Evolutionary conservation across 2,888 invertebrate species (phyloP).

Genomic region (Pteria penguin): DNA sequence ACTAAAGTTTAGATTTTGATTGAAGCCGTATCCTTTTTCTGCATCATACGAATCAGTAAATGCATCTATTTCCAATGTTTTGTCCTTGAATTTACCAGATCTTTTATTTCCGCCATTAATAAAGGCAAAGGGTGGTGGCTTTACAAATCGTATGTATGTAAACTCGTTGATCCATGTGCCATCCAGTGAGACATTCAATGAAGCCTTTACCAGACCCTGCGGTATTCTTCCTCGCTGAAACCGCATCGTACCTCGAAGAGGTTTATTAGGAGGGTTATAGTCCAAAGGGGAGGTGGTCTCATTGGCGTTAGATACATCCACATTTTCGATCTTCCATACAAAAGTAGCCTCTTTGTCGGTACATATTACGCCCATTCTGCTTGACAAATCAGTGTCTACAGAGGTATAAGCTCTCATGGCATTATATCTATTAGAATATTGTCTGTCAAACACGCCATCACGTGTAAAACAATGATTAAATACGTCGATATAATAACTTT

Average conservation of each 20-base stretch:
- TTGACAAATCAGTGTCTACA: conserved; percentile 52
- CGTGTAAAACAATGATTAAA: conserved; percentile 33
- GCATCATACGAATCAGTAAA: conserved; percentile 50
- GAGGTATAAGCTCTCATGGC: conserved; percentile 51
- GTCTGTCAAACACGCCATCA: conserved; percentile 54
- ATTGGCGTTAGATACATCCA: not conserved
- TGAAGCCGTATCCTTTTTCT: conserved; percentile 34
- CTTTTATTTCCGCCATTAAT: conserved; percentile 52
- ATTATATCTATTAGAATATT: conserved; percentile 46
- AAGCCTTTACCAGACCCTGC: conserved; percentile 37
- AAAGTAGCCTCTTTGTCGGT: conserved; percentile 41
- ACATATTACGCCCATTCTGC: conserved; percentile 46
- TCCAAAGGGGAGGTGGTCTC: conserved; percentile 19
- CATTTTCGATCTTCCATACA: conserved; percentile 40
- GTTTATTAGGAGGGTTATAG: conserved; percentile 20
- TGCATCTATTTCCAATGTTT: conserved; percentile 44
- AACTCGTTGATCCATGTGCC: conserved; percentile 55
- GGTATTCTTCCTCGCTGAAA: conserved; percentile 44
- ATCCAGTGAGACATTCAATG: conserved; percentile 46
- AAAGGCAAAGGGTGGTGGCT: conserved; percentile 51
- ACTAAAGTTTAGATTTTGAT: conserved; percentile 25
- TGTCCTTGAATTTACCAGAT: conserved; percentile 1
- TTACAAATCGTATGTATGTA: conserved; percentile 45
- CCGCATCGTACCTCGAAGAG: conserved; percentile 25
- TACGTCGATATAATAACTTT: conserved; percentile 5